Percentiles rank a stretch among this genome's conserved stretches.
Evolutionary conservation across 2,888 invertebrate genomes (phyloP).

Genomic region (Oscheius sp.): DNA sequence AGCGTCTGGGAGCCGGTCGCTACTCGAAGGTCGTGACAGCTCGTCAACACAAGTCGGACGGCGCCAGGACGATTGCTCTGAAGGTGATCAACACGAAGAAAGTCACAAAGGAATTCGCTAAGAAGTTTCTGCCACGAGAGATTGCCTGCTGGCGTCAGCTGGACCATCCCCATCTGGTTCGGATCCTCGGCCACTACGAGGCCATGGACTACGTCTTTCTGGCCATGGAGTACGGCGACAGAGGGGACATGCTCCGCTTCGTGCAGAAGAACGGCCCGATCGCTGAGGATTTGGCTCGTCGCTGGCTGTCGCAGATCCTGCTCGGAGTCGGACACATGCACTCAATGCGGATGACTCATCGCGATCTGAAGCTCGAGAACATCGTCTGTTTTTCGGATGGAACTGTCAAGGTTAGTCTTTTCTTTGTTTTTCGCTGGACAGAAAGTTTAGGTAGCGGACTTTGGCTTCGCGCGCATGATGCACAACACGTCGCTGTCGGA

Average conservation of each 20-base stretch:
- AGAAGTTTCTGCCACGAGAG: slow-evolving; percentile 67
- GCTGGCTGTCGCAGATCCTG: slow-evolving; percentile 74
- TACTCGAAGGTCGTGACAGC: slow-evolving; percentile 66
- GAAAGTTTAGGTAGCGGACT: slow-evolving; percentile 60
- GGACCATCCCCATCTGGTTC: slow-evolving; percentile 51
- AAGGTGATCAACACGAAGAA: slow-evolving; percentile 59
- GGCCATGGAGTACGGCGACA: slow-evolving; percentile 75
- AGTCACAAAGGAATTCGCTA: slow-evolving; percentile 58
- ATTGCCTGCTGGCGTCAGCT: slow-evolving; percentile 63
- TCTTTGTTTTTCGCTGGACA: slow-evolving; percentile 63
- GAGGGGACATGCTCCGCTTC: slow-evolving; percentile 74
- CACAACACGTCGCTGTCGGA: slow-evolving; percentile 67
- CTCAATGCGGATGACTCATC: slow-evolving; percentile 74
- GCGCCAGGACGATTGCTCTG: slow-evolving; percentile 56
- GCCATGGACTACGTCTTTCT: slow-evolving; percentile 71
- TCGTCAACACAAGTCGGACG: background rate
- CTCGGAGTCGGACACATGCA: slow-evolving; percentile 75
- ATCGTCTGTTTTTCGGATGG: slow-evolving; percentile 74
- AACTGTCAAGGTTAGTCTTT: slow-evolving; percentile 75
- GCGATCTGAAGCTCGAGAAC: slow-evolving; percentile 77
- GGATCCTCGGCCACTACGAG: slow-evolving; percentile 54
- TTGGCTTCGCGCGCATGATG: slow-evolving; percentile 73
- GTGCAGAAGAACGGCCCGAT: slow-evolving; percentile 75
- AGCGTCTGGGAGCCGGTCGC: slow-evolving; percentile 61
- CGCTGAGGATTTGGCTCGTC: slow-evolving; percentile 72